These are phyloP conservation scores for Desmophyllum pertusum DNA, from an alignment of 92 coral and sea anemone species.

Conservation along the genomic window DNA sequence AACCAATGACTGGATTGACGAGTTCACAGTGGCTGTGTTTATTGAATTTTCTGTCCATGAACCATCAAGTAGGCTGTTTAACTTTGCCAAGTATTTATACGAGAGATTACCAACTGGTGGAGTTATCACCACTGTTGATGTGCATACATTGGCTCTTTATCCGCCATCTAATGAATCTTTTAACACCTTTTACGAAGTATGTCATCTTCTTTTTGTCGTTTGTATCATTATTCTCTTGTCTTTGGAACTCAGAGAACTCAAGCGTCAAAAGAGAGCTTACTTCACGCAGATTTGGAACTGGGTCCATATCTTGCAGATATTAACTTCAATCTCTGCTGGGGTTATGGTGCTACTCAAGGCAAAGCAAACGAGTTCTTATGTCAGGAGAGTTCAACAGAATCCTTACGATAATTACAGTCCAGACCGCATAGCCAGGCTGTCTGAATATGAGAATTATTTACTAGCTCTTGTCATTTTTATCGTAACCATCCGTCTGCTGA, in stretches of 20 bases:
- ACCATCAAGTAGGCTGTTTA: slow-evolving; percentile 77
- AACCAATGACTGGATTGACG: slow-evolving; percentile 67
- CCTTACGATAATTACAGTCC: slow-evolving; percentile 72
- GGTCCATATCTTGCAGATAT: slow-evolving; percentile 58
- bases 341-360: slow-evolving; percentile 72
- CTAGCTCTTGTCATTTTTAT: slow-evolving; percentile 68
- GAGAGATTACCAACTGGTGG: slow-evolving; percentile 69
- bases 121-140: slow-evolving; percentile 29
- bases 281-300: slow-evolving; percentile 72
- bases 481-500: slow-evolving; percentile 60
- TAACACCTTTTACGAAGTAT: slow-evolving; percentile 60
- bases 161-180: slow-evolving; percentile 48
- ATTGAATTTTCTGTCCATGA: slow-evolving; percentile 74
- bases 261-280: slow-evolving; percentile 50
- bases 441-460: slow-evolving; percentile 65
- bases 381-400: slow-evolving; percentile 58
- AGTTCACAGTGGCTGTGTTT: slow-evolving; percentile 67
- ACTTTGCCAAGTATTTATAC: slow-evolving; percentile 56
- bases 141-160: slow-evolving; percentile 65
- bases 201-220: slow-evolving; percentile 62
- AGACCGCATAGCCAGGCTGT: slow-evolving; percentile 68
- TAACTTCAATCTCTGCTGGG: slow-evolving; percentile 50
- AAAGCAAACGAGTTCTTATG: slow-evolving; percentile 61
- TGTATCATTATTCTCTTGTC: slow-evolving; percentile 58
- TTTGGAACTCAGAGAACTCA: slow-evolving; percentile 59